Evolutionary conservation across 1,140 invertebrate genomes (phyloP).

Genomic region (Drosophila ironensis): DNA sequence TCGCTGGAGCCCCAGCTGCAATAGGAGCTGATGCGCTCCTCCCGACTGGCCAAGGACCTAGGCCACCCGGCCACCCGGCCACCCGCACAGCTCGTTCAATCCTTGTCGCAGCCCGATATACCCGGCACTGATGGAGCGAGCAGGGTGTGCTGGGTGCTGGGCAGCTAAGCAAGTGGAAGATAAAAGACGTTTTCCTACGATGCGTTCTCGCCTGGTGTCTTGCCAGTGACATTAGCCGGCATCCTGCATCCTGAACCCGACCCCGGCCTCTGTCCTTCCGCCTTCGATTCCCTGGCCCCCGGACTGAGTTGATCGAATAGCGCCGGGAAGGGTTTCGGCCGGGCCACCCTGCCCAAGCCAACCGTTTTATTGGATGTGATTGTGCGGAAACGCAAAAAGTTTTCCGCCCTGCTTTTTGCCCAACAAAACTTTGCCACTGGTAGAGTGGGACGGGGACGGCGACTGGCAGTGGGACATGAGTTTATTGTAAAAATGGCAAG

Average conservation of each 20-base stretch:
- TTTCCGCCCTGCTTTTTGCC: conserved; percentile 35
- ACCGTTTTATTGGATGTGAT: conserved; percentile 79
- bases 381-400: conserved; percentile 75
- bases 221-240: conserved; percentile 63
- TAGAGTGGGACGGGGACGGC: conserved; percentile 4
- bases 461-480: conserved; percentile 12
- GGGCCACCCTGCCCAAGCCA: conserved; percentile 43
- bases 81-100: neutral
- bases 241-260: conserved; percentile 7
- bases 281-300: neutral
- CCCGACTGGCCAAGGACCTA: conserved; percentile 17
- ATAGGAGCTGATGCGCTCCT: neutral
- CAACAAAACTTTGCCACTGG: conserved; percentile 60
- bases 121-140: neutral
- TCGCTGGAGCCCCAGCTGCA: neutral
- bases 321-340: neutral
- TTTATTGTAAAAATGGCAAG: conserved; percentile 61
- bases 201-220: conserved; percentile 36
- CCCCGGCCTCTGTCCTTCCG: neutral
- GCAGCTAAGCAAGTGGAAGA: conserved; percentile 71
- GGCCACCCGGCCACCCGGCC: too few species aligned
- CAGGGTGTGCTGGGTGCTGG: neutral
- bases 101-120: neutral
- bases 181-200: conserved; percentile 63
- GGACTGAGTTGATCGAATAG: conserved; percentile 68